Base-by-base conservation (phyloP, 2,888 invertebrate species). In the Volucella inflata region DNA sequence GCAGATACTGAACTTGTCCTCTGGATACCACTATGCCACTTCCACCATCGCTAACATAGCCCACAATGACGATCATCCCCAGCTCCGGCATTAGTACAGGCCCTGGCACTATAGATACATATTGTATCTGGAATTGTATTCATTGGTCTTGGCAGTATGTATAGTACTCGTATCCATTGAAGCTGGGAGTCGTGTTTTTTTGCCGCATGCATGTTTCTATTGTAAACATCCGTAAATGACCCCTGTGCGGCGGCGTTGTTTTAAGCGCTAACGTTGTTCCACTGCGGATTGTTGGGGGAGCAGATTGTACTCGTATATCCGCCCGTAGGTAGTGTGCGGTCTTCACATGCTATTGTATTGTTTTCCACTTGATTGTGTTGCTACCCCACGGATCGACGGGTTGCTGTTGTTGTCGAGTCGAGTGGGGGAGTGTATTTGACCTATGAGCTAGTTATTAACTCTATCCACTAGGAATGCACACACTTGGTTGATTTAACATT, bases 291-390 rank as follows among this genome's bases (percentile, higher is more conserved):
- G 67, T 48, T 38, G 59, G 10, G 30, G 53, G 36, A 17, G 10
- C 16, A 62, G 64, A 30, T 30, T 30, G 30, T 21, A 21, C 21
- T 21, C 21, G 21, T 30, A 6, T 30, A 30, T 6, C 6, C 6
- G 30, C 30, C 6, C 6, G 30, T 30, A 30, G 42, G 21, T 14
- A 38, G 74, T 44, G 51, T 76, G 67, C 48, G 79, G 87, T 87
- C 87, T 60, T 76, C 89, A 90, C 82, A 88, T 89, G 89, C 89
- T 89, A 88, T 90, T 90, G 90, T 90, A 87, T 89, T 90, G 89
- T 89, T 90, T 90, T 89, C 87, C 89, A 89, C 90, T 89, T 90
- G 90, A 90, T 90, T 90, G 89, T 89, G 88, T 87, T 70, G 75
- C 79, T 78, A 68, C 55, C 78, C 68, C 48, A 46, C 21, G 44